phyloP scores from a whole-genome alignment of 2,797 vertebrate genomes.

The Muraenolepis orangiensis region DNA sequence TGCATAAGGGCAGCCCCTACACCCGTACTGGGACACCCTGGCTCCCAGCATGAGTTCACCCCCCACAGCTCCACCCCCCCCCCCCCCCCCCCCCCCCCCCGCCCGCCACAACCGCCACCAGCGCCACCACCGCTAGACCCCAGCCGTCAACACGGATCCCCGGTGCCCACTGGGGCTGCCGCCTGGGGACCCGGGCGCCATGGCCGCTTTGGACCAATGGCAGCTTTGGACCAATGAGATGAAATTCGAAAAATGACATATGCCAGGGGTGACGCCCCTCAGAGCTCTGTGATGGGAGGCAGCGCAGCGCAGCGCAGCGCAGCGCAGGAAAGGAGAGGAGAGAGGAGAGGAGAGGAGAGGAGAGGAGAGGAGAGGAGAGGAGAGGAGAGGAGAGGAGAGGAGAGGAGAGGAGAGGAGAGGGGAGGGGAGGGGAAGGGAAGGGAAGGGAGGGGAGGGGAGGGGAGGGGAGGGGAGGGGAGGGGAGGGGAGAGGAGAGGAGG shows the following conservation, averaged over 20 bases:
- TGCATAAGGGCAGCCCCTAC: background rate
- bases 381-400: background rate
- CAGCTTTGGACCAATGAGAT: constrained; percentile 64
- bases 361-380: too few relatives aligned
- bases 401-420: background rate
- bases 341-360: too few relatives aligned
- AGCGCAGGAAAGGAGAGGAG: too few relatives aligned
- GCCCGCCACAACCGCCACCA: too few relatives aligned
- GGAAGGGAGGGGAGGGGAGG: background rate
- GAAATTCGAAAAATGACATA: constrained; percentile 59
- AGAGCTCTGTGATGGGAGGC: too few relatives aligned
- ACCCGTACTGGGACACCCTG: background rate
- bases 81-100: background rate
- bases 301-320: too few relatives aligned
- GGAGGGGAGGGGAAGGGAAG: background rate
- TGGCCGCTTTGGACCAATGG: too few relatives aligned
- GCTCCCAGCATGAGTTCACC: background rate
- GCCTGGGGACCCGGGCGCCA: constrained; percentile 18
- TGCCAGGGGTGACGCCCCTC: constrained; percentile 53
- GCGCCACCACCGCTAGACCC: too few relatives aligned
- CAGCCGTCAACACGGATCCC: background rate
- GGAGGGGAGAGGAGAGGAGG: constrained; percentile 3
- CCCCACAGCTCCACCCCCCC: background rate
- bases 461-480: background rate
- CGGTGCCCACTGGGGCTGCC: background rate